Evolutionary conservation across 2,888 invertebrate species (phyloP).

Genomic region (Tortrix viridana): DNA sequence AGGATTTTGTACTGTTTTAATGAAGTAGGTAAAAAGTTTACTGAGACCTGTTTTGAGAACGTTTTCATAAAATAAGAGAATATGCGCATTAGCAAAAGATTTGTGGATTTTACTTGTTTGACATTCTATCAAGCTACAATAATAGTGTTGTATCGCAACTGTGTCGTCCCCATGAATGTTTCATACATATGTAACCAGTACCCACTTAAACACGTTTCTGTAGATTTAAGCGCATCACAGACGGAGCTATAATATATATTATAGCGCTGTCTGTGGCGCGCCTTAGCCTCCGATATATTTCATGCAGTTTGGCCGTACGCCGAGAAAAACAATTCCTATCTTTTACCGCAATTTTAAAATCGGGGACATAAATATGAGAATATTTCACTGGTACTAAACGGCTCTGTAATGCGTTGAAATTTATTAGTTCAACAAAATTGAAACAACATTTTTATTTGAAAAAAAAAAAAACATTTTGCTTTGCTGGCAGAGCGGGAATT

Average conservation of each 20-base stretch:
- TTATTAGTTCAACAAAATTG: background rate
- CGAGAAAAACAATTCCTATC: conserved; percentile 45
- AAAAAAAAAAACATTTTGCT: background rate
- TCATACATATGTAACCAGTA: too few species aligned
- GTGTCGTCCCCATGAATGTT: conserved; percentile 23
- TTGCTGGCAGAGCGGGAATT: background rate
- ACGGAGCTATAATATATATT: too few species aligned
- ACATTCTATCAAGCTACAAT: conserved; percentile 1
- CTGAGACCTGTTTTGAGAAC: background rate
- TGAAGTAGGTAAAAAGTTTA: background rate
- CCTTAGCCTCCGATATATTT: conserved; percentile 39
- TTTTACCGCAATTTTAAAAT: conserved; percentile 28
- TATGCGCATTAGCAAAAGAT: background rate
- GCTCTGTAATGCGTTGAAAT: conserved; percentile 7
- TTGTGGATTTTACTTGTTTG: conserved; percentile 6
- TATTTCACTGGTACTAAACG: conserved; percentile 17
- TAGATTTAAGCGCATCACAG: too few species aligned
- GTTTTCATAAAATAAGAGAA: background rate
- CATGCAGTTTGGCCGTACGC: conserved; percentile 43
- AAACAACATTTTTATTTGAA: background rate
- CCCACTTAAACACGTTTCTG: conserved; percentile 32
- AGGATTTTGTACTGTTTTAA: background rate
- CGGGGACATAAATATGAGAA: conserved; percentile 17
- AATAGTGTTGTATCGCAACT: conserved; percentile 14
- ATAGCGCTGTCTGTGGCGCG: too few species aligned